Evolutionary conservation across 2,888 invertebrate genomes (phyloP), one percentile per base, ranked within the genome.

Genomic region (Choreutis nemorana): DNA sequence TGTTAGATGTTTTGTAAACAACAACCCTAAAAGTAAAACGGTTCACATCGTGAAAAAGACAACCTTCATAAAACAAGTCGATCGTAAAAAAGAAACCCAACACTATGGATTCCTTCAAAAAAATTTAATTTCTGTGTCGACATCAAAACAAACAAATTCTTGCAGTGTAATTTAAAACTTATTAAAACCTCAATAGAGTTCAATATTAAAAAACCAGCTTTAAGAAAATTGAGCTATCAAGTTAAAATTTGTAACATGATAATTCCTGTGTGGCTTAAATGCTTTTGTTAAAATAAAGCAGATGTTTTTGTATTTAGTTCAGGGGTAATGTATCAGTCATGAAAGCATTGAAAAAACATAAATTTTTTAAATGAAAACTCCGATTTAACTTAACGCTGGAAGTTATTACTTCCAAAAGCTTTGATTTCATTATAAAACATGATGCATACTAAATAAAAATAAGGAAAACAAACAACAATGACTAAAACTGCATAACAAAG

Each of bases 221-320:
- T 23, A 30, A 36, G 14, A 33, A 55, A 58, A 61, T 60, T 51
- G 55, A 64, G 52, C 48, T 55, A 58, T 59, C 55, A 51, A 44
- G 48, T 52, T 55, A 31, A 40, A 51, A 49, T 40, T 37, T 55
- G 71, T 49, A 65, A 72, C 47, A 30, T 36, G 55, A 72, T 63
- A 62, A 56, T 51, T 51, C 36, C 40, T 36, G 45, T 53, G 54
- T 35, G 46, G 50, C 49, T 49, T 41, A 25, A 38, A 39, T 37
- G 26, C 41, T 50, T 55, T 33, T 40, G 34, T 37, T 34, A 37
- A 45, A 42, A 46, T 51, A n/a, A 45, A 48, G 44, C 49, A 50
- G 39, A 51, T 59, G 54, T 40, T 42, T 39, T 40, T 37, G 38
- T 40, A 22, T 31, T 29, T 34, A n/a, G n/a, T n/a, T n/a, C n/a